Base-by-base conservation (phyloP, 2,797 vertebrate genomes). In the Channa striata region DNA sequence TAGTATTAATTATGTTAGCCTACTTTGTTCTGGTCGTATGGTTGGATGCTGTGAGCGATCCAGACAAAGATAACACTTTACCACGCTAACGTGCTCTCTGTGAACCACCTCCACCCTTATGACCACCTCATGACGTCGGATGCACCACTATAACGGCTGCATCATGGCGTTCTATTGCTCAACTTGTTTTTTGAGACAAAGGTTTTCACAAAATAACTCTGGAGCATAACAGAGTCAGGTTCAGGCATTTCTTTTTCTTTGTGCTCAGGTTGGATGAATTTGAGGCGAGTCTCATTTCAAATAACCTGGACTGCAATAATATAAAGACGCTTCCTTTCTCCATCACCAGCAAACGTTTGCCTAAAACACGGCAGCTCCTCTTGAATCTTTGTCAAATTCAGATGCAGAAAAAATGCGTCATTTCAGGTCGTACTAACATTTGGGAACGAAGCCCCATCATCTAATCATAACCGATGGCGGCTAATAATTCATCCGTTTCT, bases 1-100 rank as follows among this genome's bases (percentile, higher is more conserved):
- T 83, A 72, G 68, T 68, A 63, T 81, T 78, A 81, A 81, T 88
- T 68, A 81, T 51, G 71, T 71, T 72, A 48, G 72, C 66, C 14
- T 19, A 19, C 64, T 74, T 77, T 78, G 68, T 79, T 79, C 62
- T 42, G 77, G 73, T 79, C 43, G 34, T 72, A 51, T 30, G 62
- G 53, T 59, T 23, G 16, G 53, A 66, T 58, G 54, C 53, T 56
- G 68, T 9, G 30, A 44, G 49, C 39, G 80, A 80, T 79, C 12
- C 17, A 64, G 74, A 80, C 72, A 25, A 74, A 66, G 64, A 81
- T 78, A 63, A 80, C 36, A 36, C 39, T 75, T 63, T 14, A 54
- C 61, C 48, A 53, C 62, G 14, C 37, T 58, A 54, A 72, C 66
- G 40, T 34, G 69, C 34, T 72, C 59, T 14, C 47, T 66, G 71